These are phyloP conservation scores for Acyrthosiphon pisum DNA, from an alignment of 1,140 invertebrate genomes.

Conservation along the genomic window DNA sequence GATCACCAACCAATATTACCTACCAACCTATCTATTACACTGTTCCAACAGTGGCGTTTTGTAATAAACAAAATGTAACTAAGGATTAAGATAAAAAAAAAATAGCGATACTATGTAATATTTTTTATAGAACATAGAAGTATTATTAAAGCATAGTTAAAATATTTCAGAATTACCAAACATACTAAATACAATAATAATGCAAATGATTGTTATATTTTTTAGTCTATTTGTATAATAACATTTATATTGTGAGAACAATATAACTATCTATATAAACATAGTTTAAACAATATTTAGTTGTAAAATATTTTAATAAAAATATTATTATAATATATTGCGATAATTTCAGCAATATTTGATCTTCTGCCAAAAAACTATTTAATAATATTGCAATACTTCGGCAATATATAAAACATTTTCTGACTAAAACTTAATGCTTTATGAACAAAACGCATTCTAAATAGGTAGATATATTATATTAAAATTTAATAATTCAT, in stretches of 20 bases:
- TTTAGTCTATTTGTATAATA: no score
- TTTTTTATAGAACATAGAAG: no score
- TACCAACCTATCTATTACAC: background rate
- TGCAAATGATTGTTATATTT: no score
- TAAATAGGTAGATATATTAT: background rate
- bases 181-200: no score
- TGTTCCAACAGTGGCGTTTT: background rate
- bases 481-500: background rate
- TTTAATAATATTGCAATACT: background rate
- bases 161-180: no score
- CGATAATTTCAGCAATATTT: no score
- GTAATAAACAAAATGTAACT: background rate
- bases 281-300: no score
- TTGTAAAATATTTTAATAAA: background rate
- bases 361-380: no score
- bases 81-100: background rate
- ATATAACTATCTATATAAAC: background rate
- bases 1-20: background rate
- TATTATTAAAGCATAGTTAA: no score
- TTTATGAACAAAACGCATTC: background rate
- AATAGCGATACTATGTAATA: no score
- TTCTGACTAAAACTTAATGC: background rate
- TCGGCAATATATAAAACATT: background rate
- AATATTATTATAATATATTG: no score
- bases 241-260: background rate